Evolutionary conservation across 2,888 invertebrate species (phyloP).

Genomic region (Euplagia quadripunctaria): DNA sequence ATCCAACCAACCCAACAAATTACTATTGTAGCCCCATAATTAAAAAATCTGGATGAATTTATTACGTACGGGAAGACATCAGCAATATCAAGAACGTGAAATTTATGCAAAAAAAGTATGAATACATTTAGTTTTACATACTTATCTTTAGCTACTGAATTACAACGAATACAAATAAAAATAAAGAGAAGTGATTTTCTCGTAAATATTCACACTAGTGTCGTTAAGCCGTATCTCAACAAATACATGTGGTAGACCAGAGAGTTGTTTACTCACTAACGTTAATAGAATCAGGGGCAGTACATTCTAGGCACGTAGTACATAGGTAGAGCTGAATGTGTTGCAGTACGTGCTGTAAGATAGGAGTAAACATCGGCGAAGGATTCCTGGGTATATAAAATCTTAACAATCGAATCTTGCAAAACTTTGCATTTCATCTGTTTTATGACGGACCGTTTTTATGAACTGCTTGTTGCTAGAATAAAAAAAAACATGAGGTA

Average conservation of each 20-base stretch:
- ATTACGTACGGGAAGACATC: too few relatives aligned
- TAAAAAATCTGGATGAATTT: too few relatives aligned
- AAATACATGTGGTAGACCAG: not conserved
- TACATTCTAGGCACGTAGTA: slow-evolving; percentile 12
- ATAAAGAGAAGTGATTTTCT: not conserved
- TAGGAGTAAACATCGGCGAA: not conserved
- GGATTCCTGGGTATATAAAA: not conserved
- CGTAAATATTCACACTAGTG: not conserved
- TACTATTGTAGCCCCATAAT: too few relatives aligned
- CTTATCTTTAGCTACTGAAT: not conserved
- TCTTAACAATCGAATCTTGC: not conserved
- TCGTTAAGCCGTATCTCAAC: not conserved
- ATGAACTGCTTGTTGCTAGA: not conserved
- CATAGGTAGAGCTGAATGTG: not conserved
- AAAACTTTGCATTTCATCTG: not conserved
- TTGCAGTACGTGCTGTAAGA: slow-evolving; percentile 2
- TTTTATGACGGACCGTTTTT: not conserved
- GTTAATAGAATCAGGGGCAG: slow-evolving; percentile 3
- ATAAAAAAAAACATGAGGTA: too few relatives aligned
- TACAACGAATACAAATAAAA: not conserved
- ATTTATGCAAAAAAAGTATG: too few relatives aligned
- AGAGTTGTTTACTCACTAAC: slow-evolving; percentile 4
- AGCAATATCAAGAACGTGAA: too few relatives aligned
- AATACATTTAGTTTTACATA: too few relatives aligned
- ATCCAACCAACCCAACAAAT: too few relatives aligned